phyloP scores from a whole-genome alignment of 2,113 vertebrate species.

The Cololabis saira region DNA sequence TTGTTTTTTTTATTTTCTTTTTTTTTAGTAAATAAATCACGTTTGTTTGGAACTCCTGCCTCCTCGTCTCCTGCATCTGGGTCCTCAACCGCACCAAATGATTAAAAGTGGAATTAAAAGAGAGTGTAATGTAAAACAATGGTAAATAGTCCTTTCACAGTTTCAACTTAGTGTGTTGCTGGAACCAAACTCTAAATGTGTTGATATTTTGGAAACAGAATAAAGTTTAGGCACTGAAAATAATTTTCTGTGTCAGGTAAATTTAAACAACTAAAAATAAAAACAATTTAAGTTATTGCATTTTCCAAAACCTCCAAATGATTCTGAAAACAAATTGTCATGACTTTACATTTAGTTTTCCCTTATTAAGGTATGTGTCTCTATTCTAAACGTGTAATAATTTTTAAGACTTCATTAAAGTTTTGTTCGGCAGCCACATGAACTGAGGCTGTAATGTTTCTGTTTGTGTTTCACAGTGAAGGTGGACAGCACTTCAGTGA shows the following conservation, averaged over 20 bases:
- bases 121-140: neutral
- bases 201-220: neutral
- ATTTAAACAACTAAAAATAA: no score
- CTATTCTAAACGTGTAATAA: neutral
- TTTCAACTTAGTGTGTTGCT: neutral
- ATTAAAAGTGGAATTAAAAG: no score
- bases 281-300: neutral
- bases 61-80: no score
- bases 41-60: no score
- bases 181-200: neutral
- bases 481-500: slow-evolving; percentile 44
- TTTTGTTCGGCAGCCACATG: neutral
- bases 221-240: no score
- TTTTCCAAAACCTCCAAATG: neutral
- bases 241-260: neutral
- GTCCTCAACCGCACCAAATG: neutral
- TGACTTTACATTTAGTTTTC: neutral
- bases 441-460: neutral
- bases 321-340: neutral
- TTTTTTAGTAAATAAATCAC: no score
- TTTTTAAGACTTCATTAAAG: neutral
- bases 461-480: slow-evolving; percentile 66
- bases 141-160: neutral
- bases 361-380: slow-evolving; percentile 13
- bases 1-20: no score